phyloP scores from a whole-genome alignment of 2,113 vertebrate species.

The Pionites leucogaster region DNA sequence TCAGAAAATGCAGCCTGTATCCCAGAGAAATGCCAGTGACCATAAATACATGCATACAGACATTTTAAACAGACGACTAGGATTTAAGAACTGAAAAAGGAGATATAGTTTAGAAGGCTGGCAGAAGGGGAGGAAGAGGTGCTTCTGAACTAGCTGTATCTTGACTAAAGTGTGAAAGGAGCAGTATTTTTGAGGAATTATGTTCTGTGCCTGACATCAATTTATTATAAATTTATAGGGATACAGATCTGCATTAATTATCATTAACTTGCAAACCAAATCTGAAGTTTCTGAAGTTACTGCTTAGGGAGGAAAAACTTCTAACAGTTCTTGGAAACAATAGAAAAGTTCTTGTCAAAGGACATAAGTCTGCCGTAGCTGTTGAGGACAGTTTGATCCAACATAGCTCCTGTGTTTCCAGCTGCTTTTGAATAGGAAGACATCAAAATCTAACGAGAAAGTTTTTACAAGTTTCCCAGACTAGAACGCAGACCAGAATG shows the following conservation, averaged over 20 bases:
- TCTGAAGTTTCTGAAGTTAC: not conserved
- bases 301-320: not conserved
- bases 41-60: not conserved
- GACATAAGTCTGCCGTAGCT: not conserved
- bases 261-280: not conserved
- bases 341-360: not conserved
- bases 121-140: not conserved
- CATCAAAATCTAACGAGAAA: not conserved
- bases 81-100: not conserved
- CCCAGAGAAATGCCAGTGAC: not conserved
- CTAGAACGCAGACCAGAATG: not conserved
- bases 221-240: not conserved
- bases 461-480: not conserved
- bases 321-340: not conserved
- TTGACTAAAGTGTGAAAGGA: conserved; percentile 1
- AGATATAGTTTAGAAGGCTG: not conserved
- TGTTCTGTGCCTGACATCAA: not conserved
- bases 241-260: not conserved
- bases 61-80: not conserved
- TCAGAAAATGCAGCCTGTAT: not conserved
- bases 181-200: not conserved
- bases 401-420: not conserved
- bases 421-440: not conserved
- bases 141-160: not conserved
- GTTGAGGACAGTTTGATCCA: not conserved